A percentile compares a stretch with the other conserved stretches of the same genome.
Evolutionary conservation across 2,113 vertebrate species (phyloP).

Genomic region (Nibea coibor): DNA sequence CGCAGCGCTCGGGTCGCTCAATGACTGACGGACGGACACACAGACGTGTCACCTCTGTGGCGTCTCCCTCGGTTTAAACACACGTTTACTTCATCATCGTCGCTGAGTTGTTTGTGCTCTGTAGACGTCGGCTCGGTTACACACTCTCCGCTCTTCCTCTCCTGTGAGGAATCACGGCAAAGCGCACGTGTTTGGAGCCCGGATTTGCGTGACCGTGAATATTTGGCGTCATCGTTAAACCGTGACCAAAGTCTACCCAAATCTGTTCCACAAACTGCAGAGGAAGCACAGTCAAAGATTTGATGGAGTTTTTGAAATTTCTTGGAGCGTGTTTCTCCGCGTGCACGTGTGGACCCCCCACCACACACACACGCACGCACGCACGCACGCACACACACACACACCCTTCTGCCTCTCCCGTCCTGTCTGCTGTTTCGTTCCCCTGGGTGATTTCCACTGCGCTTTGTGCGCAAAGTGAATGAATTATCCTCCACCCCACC

Average conservation of each 20-base stretch:
- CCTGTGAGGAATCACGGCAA: neutral
- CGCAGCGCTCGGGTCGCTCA: constrained; percentile 75
- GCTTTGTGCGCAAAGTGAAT: constrained; percentile 84
- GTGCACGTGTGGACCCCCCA: constrained; percentile 22
- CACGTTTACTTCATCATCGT: neutral
- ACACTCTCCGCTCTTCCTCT: too few relatives aligned
- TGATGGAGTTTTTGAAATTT: neutral
- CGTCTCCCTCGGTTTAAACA: neutral
- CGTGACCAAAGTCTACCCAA: neutral
- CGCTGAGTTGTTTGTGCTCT: neutral
- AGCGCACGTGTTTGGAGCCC: neutral
- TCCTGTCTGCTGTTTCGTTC: constrained; percentile 64
- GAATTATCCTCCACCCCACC: constrained; percentile 70
- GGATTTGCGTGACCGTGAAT: too few relatives aligned
- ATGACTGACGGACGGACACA: constrained; percentile 45
- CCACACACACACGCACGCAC: too few relatives aligned
- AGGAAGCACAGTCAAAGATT: neutral
- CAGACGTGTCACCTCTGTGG: neutral
- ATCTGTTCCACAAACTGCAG: neutral
- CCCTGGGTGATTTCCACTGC: constrained; percentile 79
- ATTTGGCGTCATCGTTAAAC: too few relatives aligned
- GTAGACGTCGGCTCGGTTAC: fast-evolving
- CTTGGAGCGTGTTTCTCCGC: neutral
- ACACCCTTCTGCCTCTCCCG: constrained; percentile 19
- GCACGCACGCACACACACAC: neutral